phyloP scores from a whole-genome alignment of 2,113 vertebrate genomes.

The Rhinogobius similis region DNA sequence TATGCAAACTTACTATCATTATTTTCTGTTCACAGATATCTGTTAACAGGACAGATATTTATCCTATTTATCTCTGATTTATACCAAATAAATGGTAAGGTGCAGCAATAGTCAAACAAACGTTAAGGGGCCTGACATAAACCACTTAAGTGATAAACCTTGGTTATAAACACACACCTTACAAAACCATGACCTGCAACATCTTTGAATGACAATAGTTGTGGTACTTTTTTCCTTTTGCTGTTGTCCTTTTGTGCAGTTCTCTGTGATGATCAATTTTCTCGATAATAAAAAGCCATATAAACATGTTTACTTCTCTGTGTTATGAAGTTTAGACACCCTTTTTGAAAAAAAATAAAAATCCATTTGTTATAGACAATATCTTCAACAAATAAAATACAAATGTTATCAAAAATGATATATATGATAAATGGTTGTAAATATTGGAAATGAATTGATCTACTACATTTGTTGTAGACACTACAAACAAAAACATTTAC shows the following conservation, averaged over 20 bases:
- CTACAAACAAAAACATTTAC: background rate
- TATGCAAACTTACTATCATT: background rate
- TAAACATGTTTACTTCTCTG: background rate
- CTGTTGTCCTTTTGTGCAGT: background rate
- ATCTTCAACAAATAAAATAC: too few species aligned
- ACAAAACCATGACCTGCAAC: conserved; percentile 10
- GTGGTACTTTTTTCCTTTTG: conserved; percentile 31
- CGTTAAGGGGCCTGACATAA: conserved; percentile 10
- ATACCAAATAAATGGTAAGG: background rate
- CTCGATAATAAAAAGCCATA: background rate
- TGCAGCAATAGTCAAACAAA: conserved; percentile 6
- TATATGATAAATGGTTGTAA: too few species aligned
- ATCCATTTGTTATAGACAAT: too few species aligned
- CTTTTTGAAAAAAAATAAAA: too few species aligned
- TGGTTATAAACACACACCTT: conserved; percentile 19
- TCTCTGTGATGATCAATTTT: background rate
- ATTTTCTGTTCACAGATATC: background rate
- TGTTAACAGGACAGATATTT: too few species aligned
- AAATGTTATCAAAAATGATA: too few species aligned
- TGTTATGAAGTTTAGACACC: background rate
- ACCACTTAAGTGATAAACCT: conserved; percentile 28
- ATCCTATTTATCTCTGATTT: background rate
- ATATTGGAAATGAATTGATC: too few species aligned
- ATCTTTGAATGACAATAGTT: conserved; percentile 39
- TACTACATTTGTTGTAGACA: too few species aligned